Evolutionary conservation across 2,888 invertebrate genomes (phyloP), one percentile per base, ranked within the genome.

Genomic region (Cheilosia urbana): DNA sequence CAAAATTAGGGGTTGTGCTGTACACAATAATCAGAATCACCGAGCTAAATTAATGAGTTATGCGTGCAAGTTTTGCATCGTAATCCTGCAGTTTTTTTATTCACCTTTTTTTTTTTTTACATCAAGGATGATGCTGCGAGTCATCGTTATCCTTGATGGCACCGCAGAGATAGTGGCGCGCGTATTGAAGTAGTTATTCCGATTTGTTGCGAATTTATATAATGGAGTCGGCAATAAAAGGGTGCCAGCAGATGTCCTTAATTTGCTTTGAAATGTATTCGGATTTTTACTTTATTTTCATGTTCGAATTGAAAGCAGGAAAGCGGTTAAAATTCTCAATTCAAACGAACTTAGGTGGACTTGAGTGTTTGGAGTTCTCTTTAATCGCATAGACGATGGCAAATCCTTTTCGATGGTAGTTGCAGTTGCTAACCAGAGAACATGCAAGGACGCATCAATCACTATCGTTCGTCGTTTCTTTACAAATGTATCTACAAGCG

Each of bases 31-130:
- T 88, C 88, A 88, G 88, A 88, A 88, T 88, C 88, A 88, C 88
- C 88, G 88, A 87, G 51, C 87, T 87, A 87, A 88, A 88, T 88
- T 87, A 88, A 88, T 88, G 84, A 88, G 88, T 87, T 88, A 87
- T 88, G 88, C 88, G 88, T 88, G 82, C 72, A 78, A 37, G 60
- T 87, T 82, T 75, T 83, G 78, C 83, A 83, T 87, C 73, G 82
- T 78, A 82, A 87, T 87, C 82, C 69, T 82, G 72, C 63, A 21
- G 24, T 51, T 53, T 51, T 57, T 51, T 42, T 55, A n/a, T n/a
- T 17, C 0, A 1, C 5, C 27, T 6, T 5, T 6, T 53, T 62
- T 53, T 63, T 6, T 79, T 58, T 79, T 58, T n/a, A 1, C 40
- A 66, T 63, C 55, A 66, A 65, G 57, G 37, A 79, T 63, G 21